Evolutionary conservation across 2,888 invertebrate species (phyloP), one percentile per base, ranked within the genome.

Genomic region (Tromatobia lineatoria): DNA sequence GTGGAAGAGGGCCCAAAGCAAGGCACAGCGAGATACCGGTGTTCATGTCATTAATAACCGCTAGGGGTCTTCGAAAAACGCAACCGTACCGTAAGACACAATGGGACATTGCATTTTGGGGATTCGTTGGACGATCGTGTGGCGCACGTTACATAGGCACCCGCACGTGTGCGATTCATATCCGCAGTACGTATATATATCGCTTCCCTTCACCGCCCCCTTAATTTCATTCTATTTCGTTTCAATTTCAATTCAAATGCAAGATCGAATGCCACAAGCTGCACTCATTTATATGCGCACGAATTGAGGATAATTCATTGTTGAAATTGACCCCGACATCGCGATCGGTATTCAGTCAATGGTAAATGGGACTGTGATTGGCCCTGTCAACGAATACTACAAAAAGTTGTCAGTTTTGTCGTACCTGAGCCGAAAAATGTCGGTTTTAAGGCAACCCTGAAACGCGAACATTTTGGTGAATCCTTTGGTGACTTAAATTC

Each of bases 231-330:
- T 84, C 81, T 79, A 76, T 86, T 86, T 75, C 82, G 85, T 83
- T 86, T 86, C 79, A 82, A 83, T 87, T 87, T 87, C 88, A 80
- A 87, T 88, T 87, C 85, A 82, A 66, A 29, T 54, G 38, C 57
- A 42, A 59, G 59, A 70, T 69, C 80, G 83, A 13, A 45, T 25
- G 47, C 70, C 59, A 34, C 25, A 6, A 54, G n/a, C 50, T 64
- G 25, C 45, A 34, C 47, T 34, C 10, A 38, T 45, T 6, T 23
- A 54, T 52, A 61, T 61, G 20, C 10, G 18, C 23, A 38, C 52
- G 23, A 13, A 25, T 50, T n/a, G 45, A 54, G 54, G 23, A 45
- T 11, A 34, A 50, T 45, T 59, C 59, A 25, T 69, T n/a, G 42
- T 61, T 20, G 7, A 67, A 66, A 23, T 74, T 20, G 13, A 42